These are phyloP conservation scores for Xiphophorus couchianus DNA, from an alignment of 2,113 vertebrate species.

Conservation along the genomic window DNA sequence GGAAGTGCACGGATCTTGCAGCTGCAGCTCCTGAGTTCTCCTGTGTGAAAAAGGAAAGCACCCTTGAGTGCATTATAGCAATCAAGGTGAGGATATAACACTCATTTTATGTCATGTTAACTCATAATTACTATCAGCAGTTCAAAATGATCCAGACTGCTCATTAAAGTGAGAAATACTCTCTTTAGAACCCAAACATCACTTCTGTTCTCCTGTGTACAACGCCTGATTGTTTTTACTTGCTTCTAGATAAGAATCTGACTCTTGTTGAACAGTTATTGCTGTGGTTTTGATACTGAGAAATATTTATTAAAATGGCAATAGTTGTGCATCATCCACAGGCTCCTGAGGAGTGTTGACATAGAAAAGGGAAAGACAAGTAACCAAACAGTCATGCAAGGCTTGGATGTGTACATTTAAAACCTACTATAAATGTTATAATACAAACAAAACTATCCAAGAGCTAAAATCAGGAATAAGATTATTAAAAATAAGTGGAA, in stretches of 20 bases:
- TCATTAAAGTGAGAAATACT: not conserved
- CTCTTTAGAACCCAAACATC: not conserved
- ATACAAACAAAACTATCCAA: too few species aligned
- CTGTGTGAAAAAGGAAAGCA: conserved; percentile 45
- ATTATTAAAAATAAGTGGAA: too few species aligned
- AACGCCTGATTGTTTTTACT: not conserved
- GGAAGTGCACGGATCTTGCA: conserved; percentile 58
- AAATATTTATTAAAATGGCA: too few species aligned
- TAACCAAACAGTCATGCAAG: too few species aligned
- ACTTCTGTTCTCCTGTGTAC: not conserved
- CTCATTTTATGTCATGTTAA: not conserved
- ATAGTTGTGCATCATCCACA: not conserved
- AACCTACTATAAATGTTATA: too few species aligned
- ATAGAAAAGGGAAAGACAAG: not conserved
- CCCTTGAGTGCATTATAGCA: conserved; percentile 64
- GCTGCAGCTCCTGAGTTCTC: not conserved
- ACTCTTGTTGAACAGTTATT: not conserved
- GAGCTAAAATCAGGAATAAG: too few species aligned
- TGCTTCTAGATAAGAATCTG: not conserved
- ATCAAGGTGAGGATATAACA: conserved; percentile 67
- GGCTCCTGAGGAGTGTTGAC: not conserved
- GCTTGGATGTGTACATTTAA: too few species aligned
- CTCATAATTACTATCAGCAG: not conserved
- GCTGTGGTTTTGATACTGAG: too few species aligned
- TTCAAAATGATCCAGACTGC: not conserved